These are phyloP conservation scores for Eubucco bourcierii DNA, from an alignment of 2,113 vertebrate species.

Conservation along the genomic window DNA sequence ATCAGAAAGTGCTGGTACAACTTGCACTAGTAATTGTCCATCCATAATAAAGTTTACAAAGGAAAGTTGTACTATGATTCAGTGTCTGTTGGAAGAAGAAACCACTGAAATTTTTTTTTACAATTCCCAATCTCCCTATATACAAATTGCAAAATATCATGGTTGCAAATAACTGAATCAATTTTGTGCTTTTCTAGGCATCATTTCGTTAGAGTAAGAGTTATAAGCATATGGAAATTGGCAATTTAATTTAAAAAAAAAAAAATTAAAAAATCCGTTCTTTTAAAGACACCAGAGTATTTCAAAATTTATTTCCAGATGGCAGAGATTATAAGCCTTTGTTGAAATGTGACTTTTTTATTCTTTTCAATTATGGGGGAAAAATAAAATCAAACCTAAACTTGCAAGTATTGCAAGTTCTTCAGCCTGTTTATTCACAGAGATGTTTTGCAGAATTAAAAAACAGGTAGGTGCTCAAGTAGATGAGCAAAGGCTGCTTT, in stretches of 20 bases:
- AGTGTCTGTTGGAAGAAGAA: not conserved
- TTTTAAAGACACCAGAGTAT: constrained; percentile 2
- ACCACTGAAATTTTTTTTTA: not conserved
- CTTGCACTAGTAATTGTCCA: not conserved
- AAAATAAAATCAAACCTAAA: not conserved
- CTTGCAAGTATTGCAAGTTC: not conserved
- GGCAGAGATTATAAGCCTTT: not conserved
- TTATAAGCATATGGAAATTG: not conserved
- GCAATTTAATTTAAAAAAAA: not conserved
- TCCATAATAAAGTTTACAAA: not conserved
- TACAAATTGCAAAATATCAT: not conserved
- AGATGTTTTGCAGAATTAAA: not conserved
- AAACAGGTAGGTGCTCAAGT: rapidly evolving
- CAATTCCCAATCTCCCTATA: not conserved
- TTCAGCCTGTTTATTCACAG: not conserved
- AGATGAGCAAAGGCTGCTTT: not conserved
- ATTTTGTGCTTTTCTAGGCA: not conserved
- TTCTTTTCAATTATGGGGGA: not conserved
- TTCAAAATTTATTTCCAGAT: not conserved
- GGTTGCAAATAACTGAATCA: not conserved
- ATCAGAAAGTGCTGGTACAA: not conserved
- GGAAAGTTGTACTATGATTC: not conserved
- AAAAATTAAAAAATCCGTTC: not conserved
- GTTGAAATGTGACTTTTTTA: not conserved
- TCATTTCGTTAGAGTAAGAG: not conserved